Base-by-base conservation (phyloP, 2,797 vertebrate genomes). In the Gallirallus australis region DNA sequence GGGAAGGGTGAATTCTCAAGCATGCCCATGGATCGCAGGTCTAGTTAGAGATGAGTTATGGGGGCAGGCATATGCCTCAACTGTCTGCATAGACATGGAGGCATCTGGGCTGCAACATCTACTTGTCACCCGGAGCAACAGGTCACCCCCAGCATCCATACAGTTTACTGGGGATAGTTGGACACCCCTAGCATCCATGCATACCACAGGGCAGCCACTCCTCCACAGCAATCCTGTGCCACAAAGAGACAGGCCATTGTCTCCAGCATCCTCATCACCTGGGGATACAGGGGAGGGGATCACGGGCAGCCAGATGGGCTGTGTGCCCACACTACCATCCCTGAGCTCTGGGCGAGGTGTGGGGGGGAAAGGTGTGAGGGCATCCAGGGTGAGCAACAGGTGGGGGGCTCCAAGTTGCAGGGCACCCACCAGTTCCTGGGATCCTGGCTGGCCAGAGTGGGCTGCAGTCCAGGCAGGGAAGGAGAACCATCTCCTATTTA, bases 401-500 rank as follows among this genome's bases (percentile, higher is more conserved):
- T 0, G 53, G 83, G 78, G 57, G 42, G 11, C 16, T 80, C 13
- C 75, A 79, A 72, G 25, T 9, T 83, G 82, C 30, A 52, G 7
- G 21, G 20, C 20, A 79, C 56, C n/a, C 71, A 60, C 13, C 27
- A 82, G 45, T 25, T 88, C 33, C 37, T 3, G 7, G 50, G 65
- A 91, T 57, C 71, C 54, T 1, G 3, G 23, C 2, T 52, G 39
- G 47, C 54, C n/a, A 11, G 45, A 24, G 15, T 76, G 77, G 92
- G 92, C 93, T 31, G 3, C 12, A 27, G 70, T 90, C 89, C 90
- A 97, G 61, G 19, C 35, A 6, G 13, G 8, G 72, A 77, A 68
- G 80, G 53, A 95, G 87, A 93, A 56, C n/a, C 14, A 50, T 92
- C 82, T 96, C 95, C 77, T 94, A 73, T 93, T 96, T 94, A 94